Base-by-base conservation (phyloP, 2,888 invertebrate species). In the Harpalus rufipes region DNA sequence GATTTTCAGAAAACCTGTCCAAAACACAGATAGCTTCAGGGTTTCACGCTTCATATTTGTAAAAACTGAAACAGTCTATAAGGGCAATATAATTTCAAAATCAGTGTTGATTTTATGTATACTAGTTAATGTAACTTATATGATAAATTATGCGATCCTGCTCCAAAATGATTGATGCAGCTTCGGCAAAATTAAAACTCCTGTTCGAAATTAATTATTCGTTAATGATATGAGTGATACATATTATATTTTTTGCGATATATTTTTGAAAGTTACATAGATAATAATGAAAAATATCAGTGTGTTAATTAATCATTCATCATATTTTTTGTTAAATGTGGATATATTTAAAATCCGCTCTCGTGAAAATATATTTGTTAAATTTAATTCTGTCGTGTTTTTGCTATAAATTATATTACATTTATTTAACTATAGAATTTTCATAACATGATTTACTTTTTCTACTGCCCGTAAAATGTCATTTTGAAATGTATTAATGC, bases 231-330 rank as follows among this genome's bases (percentile, higher is more conserved):
- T 51, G 10, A 12, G 44, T 12, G 44, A 51, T 51, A 51, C 44
- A 51, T 51, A 51, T 51, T 51, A 51, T 8, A 51, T 51, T 51
- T 51, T 51, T 51, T 51, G 44, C 44, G 12, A 51, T 51, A 51
- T 51, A 44, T 12, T 12, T 51, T 51, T 51, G 8, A 12, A 3
- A 51, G n/a, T n/a, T 51, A 4, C 10, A 10, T 44, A 51, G 44
- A 51, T 12, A 5, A 51, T 51, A 51, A 51, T 51, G 4, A 51
- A 12, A 51, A 51, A 51, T 51, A 51, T 10, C 44, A 12, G 44
- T 51, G 44, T 51, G 44, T 12, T 51, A 51, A 51, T 51, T 51
- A 51, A 51, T 51, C 44, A 51, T 51, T 51, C 44, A 51, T 51
- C 6, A 51, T 51, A 6, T 51, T 51, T 51, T 51, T 51, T 51